These are phyloP conservation scores for Camponotus vicinus DNA, from an alignment of 1,140 invertebrate species.

Conservation along the genomic window DNA sequence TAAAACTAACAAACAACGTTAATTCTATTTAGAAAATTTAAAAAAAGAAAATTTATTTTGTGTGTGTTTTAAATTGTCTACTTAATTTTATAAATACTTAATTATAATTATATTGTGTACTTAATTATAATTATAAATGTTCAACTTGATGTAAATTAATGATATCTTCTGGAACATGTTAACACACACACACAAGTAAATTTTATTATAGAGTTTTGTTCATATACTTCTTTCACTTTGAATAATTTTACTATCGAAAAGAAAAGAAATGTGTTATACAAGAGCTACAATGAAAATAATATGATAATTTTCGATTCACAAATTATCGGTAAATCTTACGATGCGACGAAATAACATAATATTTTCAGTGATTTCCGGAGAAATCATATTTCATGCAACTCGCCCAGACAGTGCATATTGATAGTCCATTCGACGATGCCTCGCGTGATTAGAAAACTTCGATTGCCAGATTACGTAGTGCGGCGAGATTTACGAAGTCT, in stretches of 20 bases:
- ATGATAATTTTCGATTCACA: slow-evolving; percentile 12
- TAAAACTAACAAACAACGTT: background rate
- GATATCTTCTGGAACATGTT: slow-evolving; percentile 3
- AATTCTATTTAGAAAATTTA: slow-evolving; percentile 28
- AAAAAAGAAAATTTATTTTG: background rate
- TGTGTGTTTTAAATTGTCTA: slow-evolving; percentile 16
- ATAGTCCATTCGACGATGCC: slow-evolving; percentile 74
- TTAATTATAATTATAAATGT: slow-evolving; percentile 51
- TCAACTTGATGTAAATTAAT: slow-evolving; percentile 45
- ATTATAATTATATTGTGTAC: slow-evolving; percentile 34
- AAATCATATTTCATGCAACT: slow-evolving; percentile 70
- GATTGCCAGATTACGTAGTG: slow-evolving; percentile 77
- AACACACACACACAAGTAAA: background rate
- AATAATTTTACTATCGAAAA: slow-evolving; percentile 31
- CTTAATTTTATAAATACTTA: slow-evolving; percentile 17
- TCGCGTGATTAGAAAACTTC: slow-evolving; percentile 78
- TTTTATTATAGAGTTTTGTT: background rate
- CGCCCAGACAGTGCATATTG: slow-evolving; percentile 68
- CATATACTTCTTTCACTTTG: background rate
- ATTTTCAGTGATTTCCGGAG: slow-evolving; percentile 2
- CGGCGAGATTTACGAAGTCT: slow-evolving; percentile 58
- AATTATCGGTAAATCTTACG: background rate
- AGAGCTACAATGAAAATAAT: background rate
- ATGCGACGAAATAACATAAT: slow-evolving; percentile 22
- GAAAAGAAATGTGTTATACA: background rate